These are phyloP conservation scores for Rhysida immarginata DNA, from an alignment of 1,140 invertebrate species.

Conservation along the genomic window DNA sequence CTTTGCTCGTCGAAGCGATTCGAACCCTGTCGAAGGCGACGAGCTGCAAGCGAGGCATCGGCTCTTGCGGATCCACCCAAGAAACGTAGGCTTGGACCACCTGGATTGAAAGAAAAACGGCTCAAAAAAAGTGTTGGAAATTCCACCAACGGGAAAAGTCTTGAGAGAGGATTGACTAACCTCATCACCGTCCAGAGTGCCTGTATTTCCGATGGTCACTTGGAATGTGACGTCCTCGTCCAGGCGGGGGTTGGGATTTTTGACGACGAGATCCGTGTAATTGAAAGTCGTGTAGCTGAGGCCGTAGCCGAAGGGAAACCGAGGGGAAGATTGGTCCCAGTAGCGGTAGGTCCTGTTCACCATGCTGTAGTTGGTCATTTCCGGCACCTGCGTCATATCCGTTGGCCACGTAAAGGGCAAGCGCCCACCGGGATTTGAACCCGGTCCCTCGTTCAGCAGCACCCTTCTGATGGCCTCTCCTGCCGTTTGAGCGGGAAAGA, in stretches of 20 bases:
- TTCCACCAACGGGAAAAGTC: too few species aligned
- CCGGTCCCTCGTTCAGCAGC: conserved; percentile 16
- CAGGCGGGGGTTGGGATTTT: conserved; percentile 12
- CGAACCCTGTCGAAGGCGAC: too few species aligned
- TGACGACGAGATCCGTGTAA: conserved; percentile 19
- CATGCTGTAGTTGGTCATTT: conserved; percentile 28
- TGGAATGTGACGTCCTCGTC: conserved; percentile 15
- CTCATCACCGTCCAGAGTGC: conserved; percentile 21
- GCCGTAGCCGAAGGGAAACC: conserved; percentile 28
- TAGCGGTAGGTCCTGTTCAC: conserved; percentile 26
- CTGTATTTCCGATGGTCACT: conserved; percentile 20
- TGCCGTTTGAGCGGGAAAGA: conserved; percentile 25
- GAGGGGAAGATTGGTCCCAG: conserved; percentile 18
- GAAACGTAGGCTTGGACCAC: too few species aligned
- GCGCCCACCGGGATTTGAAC: conserved; percentile 22
- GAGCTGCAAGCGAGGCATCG: too few species aligned
- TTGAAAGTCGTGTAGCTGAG: conserved; percentile 25
- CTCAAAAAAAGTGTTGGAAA: too few species aligned
- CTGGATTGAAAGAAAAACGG: too few species aligned
- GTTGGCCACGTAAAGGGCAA: conserved; percentile 24
- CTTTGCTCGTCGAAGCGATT: too few species aligned
- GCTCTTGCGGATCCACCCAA: too few species aligned
- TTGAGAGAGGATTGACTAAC: too few species aligned
- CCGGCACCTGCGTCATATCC: conserved; percentile 18
- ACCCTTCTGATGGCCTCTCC: conserved; percentile 22